Percentiles rank a stretch among this genome's conserved stretches.
Evolutionary conservation across 2,888 invertebrate genomes (phyloP).

Genomic region (Esperia sulphurella): DNA sequence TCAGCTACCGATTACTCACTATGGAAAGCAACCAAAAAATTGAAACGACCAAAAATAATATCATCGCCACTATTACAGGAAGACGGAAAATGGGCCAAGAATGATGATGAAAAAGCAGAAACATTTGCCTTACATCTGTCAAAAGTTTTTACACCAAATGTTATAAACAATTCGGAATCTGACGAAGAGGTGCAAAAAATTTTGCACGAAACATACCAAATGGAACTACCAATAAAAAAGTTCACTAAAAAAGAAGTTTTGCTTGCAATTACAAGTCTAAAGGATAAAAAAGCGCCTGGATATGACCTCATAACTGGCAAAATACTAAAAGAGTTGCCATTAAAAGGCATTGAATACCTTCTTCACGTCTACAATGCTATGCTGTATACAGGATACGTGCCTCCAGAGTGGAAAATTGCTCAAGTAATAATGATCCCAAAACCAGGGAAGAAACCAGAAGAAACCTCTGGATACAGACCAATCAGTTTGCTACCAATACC

Average conservation of each 20-base stretch:
- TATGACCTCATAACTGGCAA: conserved; percentile 10
- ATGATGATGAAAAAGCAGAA: no score
- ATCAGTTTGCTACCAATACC: no score
- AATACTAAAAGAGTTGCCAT: conserved; percentile 8
- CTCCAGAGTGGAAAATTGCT: background rate
- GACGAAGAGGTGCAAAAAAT: no score
- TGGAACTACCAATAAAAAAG: background rate
- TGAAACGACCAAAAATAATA: no score
- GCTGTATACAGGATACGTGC: background rate
- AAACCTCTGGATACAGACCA: no score
- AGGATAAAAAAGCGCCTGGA: background rate
- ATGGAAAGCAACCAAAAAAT: no score
- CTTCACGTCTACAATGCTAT: conserved; percentile 10
- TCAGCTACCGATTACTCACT: no score
- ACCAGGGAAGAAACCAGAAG: no score
- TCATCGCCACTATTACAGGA: no score
- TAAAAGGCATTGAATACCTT: conserved; percentile 5
- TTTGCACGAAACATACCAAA: background rate
- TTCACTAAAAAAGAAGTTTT: background rate
- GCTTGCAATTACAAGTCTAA: background rate
- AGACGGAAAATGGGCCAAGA: no score
- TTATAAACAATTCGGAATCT: no score
- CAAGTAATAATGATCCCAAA: background rate
- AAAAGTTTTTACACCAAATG: conserved; percentile 8
- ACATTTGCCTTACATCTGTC: no score